phyloP scores from a whole-genome alignment of 2,888 invertebrate genomes.

The Carterocephalus palaemon region DNA sequence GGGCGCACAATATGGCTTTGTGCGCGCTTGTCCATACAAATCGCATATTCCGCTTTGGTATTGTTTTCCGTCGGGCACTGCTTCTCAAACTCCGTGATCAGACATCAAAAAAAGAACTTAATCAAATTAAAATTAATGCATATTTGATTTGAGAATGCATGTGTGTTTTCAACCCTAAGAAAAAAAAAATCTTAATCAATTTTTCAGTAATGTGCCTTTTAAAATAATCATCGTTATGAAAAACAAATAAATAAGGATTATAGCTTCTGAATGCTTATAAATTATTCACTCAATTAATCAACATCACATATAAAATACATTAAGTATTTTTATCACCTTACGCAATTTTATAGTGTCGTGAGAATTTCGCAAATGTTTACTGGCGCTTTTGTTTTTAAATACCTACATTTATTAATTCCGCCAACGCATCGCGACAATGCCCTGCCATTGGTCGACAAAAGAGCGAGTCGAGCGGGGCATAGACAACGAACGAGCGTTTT shows the following conservation, averaged over 20 bases:
- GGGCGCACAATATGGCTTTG: slow-evolving; percentile 69
- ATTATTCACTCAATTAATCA: slow-evolving; percentile 6
- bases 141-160: no score
- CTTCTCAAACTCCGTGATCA: slow-evolving; percentile 41
- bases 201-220: slow-evolving; percentile 1
- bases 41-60: slow-evolving; percentile 45
- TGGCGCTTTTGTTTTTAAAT: slow-evolving; percentile 48
- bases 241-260: slow-evolving; percentile 9
- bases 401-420: slow-evolving; percentile 60
- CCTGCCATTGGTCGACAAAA: slow-evolving; percentile 59
- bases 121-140: no score
- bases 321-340: neutral
- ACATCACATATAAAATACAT: neutral
- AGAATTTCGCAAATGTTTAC: slow-evolving; percentile 67
- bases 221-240: slow-evolving; percentile 6
- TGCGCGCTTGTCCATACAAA: slow-evolving; percentile 50
- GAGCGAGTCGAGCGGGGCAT: slow-evolving; percentile 58
- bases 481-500: slow-evolving; percentile 70
- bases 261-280: slow-evolving; percentile 8
- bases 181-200: neutral
- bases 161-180: no score
- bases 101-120: no score
- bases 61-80: slow-evolving; percentile 48
- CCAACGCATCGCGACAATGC: slow-evolving; percentile 60
- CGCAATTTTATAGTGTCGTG: slow-evolving; percentile 36